These are phyloP conservation scores for Torymus tubicola DNA, from an alignment of 2,888 invertebrate species.

Conservation along the genomic window DNA sequence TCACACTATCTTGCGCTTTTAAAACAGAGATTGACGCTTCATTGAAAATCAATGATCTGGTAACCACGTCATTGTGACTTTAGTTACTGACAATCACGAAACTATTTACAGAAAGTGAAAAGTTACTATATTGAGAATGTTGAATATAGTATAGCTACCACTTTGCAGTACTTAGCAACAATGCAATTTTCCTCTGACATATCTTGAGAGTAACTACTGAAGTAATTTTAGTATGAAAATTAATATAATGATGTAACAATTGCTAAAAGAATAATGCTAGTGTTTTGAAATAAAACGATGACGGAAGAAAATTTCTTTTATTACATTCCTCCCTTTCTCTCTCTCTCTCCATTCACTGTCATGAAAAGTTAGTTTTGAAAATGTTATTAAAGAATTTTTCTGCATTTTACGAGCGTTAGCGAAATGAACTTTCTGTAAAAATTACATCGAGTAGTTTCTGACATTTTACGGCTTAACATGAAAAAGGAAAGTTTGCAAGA, in stretches of 20 bases:
- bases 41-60: too few species aligned
- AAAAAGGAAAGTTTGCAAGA: conserved; percentile 12
- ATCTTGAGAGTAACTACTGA: background rate
- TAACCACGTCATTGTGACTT: too few species aligned
- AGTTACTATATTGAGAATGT: conserved; percentile 12
- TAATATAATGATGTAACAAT: too few species aligned
- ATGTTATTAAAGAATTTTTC: background rate
- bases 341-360: background rate
- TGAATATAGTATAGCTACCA: background rate
- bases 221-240: background rate
- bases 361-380: background rate
- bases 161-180: background rate
- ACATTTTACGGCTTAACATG: conserved; percentile 1
- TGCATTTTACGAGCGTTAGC: background rate
- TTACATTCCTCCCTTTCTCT: too few species aligned
- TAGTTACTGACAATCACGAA: background rate
- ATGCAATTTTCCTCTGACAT: conserved; percentile 16
- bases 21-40: too few species aligned
- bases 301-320: too few species aligned
- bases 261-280: too few species aligned
- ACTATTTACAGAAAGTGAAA: conserved; percentile 13
- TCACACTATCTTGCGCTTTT: too few species aligned
- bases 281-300: too few species aligned
- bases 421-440: conserved; percentile 1
- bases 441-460: background rate